Conservation (phyloP, 2,888 invertebrate genomes). For the Tenodera sinensis region DNA sequence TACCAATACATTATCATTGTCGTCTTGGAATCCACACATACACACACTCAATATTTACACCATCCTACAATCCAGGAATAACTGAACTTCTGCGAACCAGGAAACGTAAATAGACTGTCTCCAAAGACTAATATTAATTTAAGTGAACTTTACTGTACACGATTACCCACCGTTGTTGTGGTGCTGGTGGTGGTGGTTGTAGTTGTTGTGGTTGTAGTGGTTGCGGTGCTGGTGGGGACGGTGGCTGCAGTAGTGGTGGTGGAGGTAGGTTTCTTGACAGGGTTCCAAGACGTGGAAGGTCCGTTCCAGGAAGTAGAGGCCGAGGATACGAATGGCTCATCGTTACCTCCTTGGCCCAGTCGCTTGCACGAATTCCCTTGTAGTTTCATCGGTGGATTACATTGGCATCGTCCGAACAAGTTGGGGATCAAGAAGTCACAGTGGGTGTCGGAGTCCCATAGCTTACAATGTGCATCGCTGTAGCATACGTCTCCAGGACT, state of each 20-base stretch:
- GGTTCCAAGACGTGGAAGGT: not conserved
- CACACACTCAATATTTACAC: no score
- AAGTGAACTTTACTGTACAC: no score
- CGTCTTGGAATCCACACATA: no score
- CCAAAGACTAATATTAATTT: no score
- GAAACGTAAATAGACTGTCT: no score
- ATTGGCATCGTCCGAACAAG: slow-evolving; percentile 83
- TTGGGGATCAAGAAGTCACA: slow-evolving; percentile 88
- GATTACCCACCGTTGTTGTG: no score
- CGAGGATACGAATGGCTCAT: not conserved
- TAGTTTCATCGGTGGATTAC: slow-evolving; percentile 64
- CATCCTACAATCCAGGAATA: no score
- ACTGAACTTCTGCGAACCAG: no score
- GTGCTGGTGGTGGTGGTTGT: not conserved
- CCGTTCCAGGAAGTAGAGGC: not conserved
- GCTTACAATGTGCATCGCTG: slow-evolving; percentile 82
- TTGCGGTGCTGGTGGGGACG: not conserved
- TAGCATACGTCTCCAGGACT: slow-evolving; percentile 84
- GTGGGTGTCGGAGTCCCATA: slow-evolving; percentile 78
- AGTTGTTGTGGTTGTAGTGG: not conserved
- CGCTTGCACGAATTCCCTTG: slow-evolving; percentile 42
- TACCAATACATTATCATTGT: no score
- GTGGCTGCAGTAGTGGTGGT: not conserved
- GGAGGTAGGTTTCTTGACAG: not conserved
- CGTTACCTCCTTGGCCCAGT: not conserved